Percentiles rank a stretch among this genome's conserved stretches.
These are phyloP conservation scores for Microplitis deprimator DNA, from an alignment of 2,888 invertebrate genomes.

Conservation along the genomic window DNA sequence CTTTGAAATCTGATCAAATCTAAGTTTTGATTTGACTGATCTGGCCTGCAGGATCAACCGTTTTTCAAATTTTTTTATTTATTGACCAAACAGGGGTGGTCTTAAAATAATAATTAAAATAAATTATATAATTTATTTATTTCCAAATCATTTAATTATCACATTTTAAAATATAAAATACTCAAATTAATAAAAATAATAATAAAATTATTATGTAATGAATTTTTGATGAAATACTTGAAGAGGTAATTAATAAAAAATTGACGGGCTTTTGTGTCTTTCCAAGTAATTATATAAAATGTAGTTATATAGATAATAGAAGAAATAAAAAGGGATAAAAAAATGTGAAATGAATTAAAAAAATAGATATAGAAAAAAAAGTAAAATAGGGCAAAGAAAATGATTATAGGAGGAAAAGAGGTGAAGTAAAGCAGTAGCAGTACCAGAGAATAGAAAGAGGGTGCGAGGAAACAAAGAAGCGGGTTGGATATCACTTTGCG, in stretches of 20 bases:
- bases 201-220: too few species aligned
- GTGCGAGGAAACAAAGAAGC: slow-evolving; percentile 34
- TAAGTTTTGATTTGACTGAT: too few species aligned
- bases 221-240: too few species aligned
- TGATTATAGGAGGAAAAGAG: neutral
- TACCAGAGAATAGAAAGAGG: slow-evolving; percentile 12
- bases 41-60: too few species aligned
- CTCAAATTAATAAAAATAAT: too few species aligned
- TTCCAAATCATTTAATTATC: too few species aligned
- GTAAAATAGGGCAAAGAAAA: slow-evolving; percentile 1
- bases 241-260: slow-evolving; percentile 15
- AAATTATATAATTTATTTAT: too few species aligned
- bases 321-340: neutral
- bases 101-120: too few species aligned
- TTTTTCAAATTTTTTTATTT: too few species aligned
- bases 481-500: slow-evolving; percentile 48
- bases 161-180: too few species aligned
- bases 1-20: too few species aligned
- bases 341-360: slow-evolving; percentile 14
- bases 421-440: neutral
- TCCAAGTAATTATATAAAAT: neutral
- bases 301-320: neutral
- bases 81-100: too few species aligned
- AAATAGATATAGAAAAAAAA: neutral
- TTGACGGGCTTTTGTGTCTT: slow-evolving; percentile 1